Conservation (phyloP, 2,888 invertebrate species). For the Caenorhabditis sp. region DNA sequence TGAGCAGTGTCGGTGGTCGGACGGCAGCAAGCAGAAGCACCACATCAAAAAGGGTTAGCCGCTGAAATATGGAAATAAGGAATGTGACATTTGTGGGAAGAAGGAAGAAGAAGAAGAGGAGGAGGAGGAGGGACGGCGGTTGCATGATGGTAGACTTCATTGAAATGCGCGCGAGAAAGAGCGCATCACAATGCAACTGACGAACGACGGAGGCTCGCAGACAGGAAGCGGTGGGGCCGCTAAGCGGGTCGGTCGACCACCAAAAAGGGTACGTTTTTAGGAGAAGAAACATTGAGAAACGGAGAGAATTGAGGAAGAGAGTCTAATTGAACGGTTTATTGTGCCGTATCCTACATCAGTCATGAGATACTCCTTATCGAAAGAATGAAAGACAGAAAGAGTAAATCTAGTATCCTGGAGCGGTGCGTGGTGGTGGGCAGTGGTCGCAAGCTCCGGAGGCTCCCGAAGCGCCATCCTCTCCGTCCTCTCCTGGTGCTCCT, state of each 20-base stretch:
- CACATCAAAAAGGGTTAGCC: slow-evolving; percentile 60
- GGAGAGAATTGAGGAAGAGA: not conserved
- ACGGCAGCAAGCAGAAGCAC: slow-evolving; percentile 12
- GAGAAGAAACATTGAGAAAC: slow-evolving; percentile 2
- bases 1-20: slow-evolving; percentile 9
- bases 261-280: slow-evolving; percentile 22
- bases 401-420: slow-evolving; percentile 69
- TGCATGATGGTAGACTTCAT: slow-evolving; percentile 56
- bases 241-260: not conserved
- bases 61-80: slow-evolving; percentile 65
- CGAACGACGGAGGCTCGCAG: slow-evolving; percentile 46
- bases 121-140: slow-evolving; percentile 34
- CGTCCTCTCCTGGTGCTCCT: slow-evolving; percentile 65
- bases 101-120: slow-evolving; percentile 18
- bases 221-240: slow-evolving; percentile 48
- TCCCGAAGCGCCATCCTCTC: slow-evolving; percentile 62
- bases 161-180: slow-evolving; percentile 61
- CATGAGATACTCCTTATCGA: slow-evolving; percentile 57
- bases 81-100: slow-evolving; percentile 65
- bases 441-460: slow-evolving; percentile 67
- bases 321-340: slow-evolving; percentile 53
- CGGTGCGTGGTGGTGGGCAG: slow-evolving; percentile 72
- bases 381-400: slow-evolving; percentile 52
- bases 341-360: slow-evolving; percentile 31
- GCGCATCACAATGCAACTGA: slow-evolving; percentile 61